Evolutionary conservation across 2,113 vertebrate species (phyloP), one percentile per base, ranked within the genome.

Genomic region (Seriola aureovittata): DNA sequence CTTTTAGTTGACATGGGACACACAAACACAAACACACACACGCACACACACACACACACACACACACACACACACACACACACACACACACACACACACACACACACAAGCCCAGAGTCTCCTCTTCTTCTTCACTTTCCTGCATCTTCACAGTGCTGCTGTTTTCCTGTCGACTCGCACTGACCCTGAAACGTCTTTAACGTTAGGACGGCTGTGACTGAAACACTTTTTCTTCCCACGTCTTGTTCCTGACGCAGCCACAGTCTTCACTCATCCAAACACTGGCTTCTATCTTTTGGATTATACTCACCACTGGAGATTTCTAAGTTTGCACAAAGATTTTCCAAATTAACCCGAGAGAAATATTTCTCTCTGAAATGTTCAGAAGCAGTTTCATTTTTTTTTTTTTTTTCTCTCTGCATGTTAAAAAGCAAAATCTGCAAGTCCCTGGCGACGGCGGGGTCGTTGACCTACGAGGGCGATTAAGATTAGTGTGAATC

Each of bases 401-500:
- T 17, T 65, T 21, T 52, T 38, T 52, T 38, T 9, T 19, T 25
- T 9, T 65, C 21, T 21, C n/a, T 42, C 72, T 40, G 19, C 38
- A 36, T 59, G 67, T 63, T 77, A 46, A 78, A 76, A 75, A 76
- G 36, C 19, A 36, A 74, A 78, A 69, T 73, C 76, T 1, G 54
- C 68, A 66, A 76, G 38, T 82, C 60, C 44, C 42, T 1, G 38
- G 66, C 64, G 77, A 11, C 65, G 17, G 52, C 55, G 12, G 76
- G 82, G 71, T 70, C 81, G 38, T 0, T 68, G 74, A 84, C 75
- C 88, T 84, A 32, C 50, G 54, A 75, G 38, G 64, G 55, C 36
- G 62, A 87, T 89, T 87, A 83, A 80, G 87, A 86, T 88, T 75
- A 79, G 67, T 40, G 34, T 1, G 29, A 82, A 71, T 73, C 75